Conservation (phyloP, 2,113 vertebrate species). For the Oceanodroma tethys region DNA sequence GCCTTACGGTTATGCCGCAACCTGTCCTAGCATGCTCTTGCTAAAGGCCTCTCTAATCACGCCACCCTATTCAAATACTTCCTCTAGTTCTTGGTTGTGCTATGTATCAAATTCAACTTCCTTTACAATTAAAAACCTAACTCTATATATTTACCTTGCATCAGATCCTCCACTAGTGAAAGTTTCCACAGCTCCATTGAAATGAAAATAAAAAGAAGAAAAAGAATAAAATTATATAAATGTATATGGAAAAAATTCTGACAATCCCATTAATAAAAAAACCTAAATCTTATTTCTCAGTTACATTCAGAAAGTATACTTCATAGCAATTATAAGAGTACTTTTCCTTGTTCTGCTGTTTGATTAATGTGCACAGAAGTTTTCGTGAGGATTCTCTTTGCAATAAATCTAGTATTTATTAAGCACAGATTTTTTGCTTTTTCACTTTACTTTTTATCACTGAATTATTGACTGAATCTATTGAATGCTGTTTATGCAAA, state of each 20-base stretch:
- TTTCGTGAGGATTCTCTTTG: background rate
- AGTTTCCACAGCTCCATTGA: background rate
- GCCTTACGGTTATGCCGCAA: background rate
- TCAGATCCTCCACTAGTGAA: background rate
- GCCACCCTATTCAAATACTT: background rate
- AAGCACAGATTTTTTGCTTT: background rate
- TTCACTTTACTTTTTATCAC: background rate
- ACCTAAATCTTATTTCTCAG: background rate
- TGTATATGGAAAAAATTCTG: background rate
- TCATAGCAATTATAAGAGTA: background rate
- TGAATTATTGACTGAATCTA: background rate
- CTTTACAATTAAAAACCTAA: background rate
- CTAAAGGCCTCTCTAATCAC: background rate
- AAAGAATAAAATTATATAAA: background rate
- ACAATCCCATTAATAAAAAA: background rate
- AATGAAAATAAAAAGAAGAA: background rate
- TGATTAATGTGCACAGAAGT: background rate
- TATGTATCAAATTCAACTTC: background rate
- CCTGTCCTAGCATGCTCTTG: background rate
- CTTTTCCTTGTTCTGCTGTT: background rate
- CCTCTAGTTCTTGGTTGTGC: background rate
- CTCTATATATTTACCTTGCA: background rate
- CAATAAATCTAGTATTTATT: background rate
- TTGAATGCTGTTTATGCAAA: background rate
- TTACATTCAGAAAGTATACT: background rate